Evolutionary conservation across 2,113 vertebrate species (phyloP), one percentile per base, ranked within the genome.

Genomic region (Perca schrenkii): DNA sequence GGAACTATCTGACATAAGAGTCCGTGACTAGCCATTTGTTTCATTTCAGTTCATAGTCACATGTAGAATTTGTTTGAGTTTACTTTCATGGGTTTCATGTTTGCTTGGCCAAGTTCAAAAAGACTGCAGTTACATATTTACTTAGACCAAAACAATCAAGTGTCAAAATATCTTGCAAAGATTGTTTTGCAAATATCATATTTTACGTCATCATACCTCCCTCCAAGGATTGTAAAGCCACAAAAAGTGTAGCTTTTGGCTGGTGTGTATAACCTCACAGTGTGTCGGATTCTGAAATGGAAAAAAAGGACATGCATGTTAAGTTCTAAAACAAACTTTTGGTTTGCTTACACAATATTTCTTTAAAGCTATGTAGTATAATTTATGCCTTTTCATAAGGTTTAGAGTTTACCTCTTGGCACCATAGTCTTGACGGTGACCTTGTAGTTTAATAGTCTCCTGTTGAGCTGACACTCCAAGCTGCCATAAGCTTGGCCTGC

Each of bases 181-280:
- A 85, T 77, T 82, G 86, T 85, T 90, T 76, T 81, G 46, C 50
- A 74, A 79, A 84, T 86, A 75, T 75, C 16, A 25, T 6, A 34
- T 62, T 50, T 57, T 17, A 34, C 73, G 0, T 89, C 85, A 70
- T 36, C 4, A 0, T 10, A 6, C 40, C 63, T 53, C 53, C 53
- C 49, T 84, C 56, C 17, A 21, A 79, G 70, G 66, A 56, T 63
- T 43, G 31, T 50, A 40, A 78, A 86, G 78, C 67, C 83, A 40
- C 73, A 85, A 72, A 79, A 76, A 76, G 81, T 80, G 82, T 68
- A 57, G 66, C 52, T 80, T 50, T 88, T 88, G 77, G 73, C 77
- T 25, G 46, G 40, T 40, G 21, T 22, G 25, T 34, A 3, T 21
- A 71, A 75, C 74, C 85, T 73, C 77, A 28, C 64, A 36, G 77